These are phyloP conservation scores for Muntiacus muntjak DNA, from an alignment of 2,113 vertebrate genomes.

Conservation along the genomic window DNA sequence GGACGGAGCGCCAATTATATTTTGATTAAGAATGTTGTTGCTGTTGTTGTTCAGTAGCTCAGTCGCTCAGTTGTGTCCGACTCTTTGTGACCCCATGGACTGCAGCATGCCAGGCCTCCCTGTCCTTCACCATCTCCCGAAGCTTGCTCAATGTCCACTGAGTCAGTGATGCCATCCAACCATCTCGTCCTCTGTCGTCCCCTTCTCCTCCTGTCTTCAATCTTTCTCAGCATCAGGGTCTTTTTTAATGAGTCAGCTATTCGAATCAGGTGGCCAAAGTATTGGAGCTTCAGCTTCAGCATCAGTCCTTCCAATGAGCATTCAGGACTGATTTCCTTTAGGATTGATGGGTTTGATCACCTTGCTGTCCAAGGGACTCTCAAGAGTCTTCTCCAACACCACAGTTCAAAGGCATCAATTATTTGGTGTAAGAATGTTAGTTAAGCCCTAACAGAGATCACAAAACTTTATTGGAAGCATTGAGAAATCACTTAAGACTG, in stretches of 20 bases:
- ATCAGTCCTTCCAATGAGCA: neutral
- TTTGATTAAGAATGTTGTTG: neutral
- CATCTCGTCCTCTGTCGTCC: neutral
- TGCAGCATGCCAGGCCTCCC: neutral
- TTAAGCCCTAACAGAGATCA: neutral
- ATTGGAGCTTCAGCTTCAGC: neutral
- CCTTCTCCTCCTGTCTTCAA: neutral
- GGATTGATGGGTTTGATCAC: neutral
- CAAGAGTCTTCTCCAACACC: neutral
- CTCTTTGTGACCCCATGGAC: neutral
- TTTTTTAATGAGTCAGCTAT: neutral
- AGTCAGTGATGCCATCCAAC: neutral
- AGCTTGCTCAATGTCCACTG: neutral
- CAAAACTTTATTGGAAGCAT: neutral
- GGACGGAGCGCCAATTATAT: rapidly evolving
- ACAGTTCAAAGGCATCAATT: neutral
- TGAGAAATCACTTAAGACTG: neutral
- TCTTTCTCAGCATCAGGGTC: neutral
- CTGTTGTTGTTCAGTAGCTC: neutral
- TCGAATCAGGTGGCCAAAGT: neutral
- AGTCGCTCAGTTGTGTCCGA: neutral
- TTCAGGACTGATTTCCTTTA: neutral
- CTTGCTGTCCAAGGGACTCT: neutral
- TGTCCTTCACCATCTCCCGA: neutral
- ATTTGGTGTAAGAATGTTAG: neutral